These are phyloP conservation scores for Anoplius nigerrimus DNA, from an alignment of 2,888 invertebrate genomes.

Conservation along the genomic window DNA sequence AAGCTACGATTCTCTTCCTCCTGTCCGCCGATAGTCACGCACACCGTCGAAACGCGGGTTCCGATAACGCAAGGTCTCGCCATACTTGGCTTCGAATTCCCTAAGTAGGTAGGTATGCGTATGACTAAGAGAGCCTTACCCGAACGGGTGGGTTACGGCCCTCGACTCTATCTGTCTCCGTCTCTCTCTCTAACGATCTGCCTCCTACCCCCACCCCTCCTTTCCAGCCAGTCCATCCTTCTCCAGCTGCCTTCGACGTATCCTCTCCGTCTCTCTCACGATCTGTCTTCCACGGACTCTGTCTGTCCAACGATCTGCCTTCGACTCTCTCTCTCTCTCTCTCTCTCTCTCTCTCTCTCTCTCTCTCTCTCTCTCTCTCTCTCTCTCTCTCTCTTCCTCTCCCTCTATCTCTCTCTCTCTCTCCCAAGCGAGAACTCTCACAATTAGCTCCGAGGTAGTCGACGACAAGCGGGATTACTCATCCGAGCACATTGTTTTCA, in stretches of 20 bases:
- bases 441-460: constrained; percentile 43
- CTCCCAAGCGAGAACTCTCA: neutral
- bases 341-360: constrained; percentile 8
- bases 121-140: constrained; percentile 49
- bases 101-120: constrained; percentile 50
- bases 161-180: neutral
- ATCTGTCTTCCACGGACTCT: constrained; percentile 7
- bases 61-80: constrained; percentile 45
- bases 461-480: constrained; percentile 51
- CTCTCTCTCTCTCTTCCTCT: too few relatives aligned
- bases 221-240: constrained; percentile 16
- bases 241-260: constrained; percentile 12
- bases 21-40: neutral
- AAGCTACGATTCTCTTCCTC: too few relatives aligned
- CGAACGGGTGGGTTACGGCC: constrained; percentile 18
- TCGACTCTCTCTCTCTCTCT: constrained; percentile 9
- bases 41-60: constrained; percentile 27
- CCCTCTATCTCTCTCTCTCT: too few relatives aligned
- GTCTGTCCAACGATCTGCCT: too few relatives aligned
- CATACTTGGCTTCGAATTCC: constrained; percentile 48
- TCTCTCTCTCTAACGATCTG: too few relatives aligned
- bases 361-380: neutral
- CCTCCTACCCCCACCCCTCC: constrained; percentile 8
- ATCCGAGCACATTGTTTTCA: constrained; percentile 56
- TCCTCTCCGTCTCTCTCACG: neutral